Base-by-base conservation (phyloP, 2,113 vertebrate species). In the Crotophaga sulcirostris region DNA sequence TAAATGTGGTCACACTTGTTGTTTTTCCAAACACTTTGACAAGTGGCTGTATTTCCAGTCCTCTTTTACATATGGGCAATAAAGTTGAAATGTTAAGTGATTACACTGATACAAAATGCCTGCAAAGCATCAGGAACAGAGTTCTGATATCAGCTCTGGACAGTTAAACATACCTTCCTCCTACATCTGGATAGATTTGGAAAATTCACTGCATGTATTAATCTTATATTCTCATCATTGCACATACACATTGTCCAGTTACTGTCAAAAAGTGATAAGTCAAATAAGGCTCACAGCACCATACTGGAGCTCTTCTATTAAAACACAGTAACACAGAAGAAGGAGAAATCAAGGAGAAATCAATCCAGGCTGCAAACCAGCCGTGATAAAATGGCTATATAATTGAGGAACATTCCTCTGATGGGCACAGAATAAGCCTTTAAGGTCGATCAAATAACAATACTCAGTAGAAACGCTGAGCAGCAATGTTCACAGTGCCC, bases 281-380 rank as follows among this genome's bases (percentile, higher is more conserved):
- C 55, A 90, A 66, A 58, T 23, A 56, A 67, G 54, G 44, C 36
- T 90, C 54, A 63, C 29, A 84, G 68, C 45, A 77, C 4, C 51
- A 58, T 0, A 7, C 20, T 31, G 33, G 10, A 84, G 44, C 84
- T 84, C 36, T 84, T 54, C 54, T 34, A 72, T 21, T 84, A 58
- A 64, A 94, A 92, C 51, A 74, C 24, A 73, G 16, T 54, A 40
- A 49, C 33, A 36, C 20, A 77, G 59, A 56, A 88, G 40, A 80
- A 91, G 94, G 73, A 89, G 86, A 96, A 85, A 76, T 54, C 59
- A 92, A 90, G 74, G 70, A 79, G 36, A 87, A 94, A 95, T 88
- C 90, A 91, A 90, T 77, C 26, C 51, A 70, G 79, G 51, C 82
- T 87, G 78, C 64, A 95, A 88, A 88, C 7, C 85, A 84, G 24